A percentile compares a stretch with the other conserved stretches of the same genome.
Evolutionary conservation across 2,888 invertebrate genomes (phyloP).

Genomic region (Polydrusus tereticollis): DNA sequence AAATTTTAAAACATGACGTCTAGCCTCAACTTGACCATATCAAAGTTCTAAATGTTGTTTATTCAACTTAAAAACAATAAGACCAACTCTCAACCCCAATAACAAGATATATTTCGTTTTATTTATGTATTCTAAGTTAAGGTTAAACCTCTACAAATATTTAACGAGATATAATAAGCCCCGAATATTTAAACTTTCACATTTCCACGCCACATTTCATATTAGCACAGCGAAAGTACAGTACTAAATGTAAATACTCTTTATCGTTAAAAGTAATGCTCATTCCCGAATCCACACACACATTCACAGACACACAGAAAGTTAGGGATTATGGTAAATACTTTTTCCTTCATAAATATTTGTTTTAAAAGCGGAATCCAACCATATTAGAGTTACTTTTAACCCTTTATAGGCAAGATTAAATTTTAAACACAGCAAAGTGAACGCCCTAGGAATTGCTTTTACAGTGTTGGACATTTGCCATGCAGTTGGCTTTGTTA

Average conservation of each 20-base stretch:
- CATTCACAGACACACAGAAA: too few species aligned
- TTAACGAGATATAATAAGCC: conserved; percentile 19
- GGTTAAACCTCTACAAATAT: conserved; percentile 19
- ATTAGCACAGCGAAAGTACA: conserved; percentile 39
- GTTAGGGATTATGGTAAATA: conserved; percentile 47
- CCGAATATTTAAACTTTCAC: conserved; percentile 26
- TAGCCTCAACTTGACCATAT: too few species aligned
- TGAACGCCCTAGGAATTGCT: conserved; percentile 49
- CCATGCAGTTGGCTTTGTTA: conserved; percentile 52
- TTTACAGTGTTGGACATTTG: conserved; percentile 49
- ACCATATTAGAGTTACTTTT: conserved; percentile 45
- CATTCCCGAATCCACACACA: conserved; percentile 41
- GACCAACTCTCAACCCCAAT: not conserved
- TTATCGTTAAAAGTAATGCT: conserved; percentile 45
- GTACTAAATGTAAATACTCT: conserved; percentile 40
- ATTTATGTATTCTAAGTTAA: not conserved
- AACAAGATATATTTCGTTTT: not conserved
- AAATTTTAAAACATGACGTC: too few species aligned
- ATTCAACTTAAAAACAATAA: too few species aligned
- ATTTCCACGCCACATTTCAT: conserved; percentile 28
- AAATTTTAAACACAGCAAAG: conserved; percentile 52
- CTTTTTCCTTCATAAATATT: conserved; percentile 48
- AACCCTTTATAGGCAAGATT: conserved; percentile 49
- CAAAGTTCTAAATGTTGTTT: too few species aligned
- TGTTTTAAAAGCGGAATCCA: conserved; percentile 37